phyloP scores from a whole-genome alignment of 2,888 invertebrate species.

The Spialia ferax region DNA sequence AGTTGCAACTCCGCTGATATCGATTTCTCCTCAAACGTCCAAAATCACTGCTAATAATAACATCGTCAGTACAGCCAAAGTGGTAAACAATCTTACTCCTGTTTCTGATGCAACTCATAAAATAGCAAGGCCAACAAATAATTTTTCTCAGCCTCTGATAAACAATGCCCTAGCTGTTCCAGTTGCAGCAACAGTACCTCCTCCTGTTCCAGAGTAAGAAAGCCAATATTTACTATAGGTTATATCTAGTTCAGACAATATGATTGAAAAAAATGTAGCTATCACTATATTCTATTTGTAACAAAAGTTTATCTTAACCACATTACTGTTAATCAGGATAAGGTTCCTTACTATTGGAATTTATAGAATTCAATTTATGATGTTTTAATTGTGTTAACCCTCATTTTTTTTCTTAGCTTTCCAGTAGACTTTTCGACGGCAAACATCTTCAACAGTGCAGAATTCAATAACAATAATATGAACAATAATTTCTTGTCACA shows the following conservation, averaged over 20 bases:
- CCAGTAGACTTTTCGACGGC: conserved; percentile 91
- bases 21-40: conserved; percentile 68
- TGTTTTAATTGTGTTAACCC: neutral
- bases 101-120: conserved; percentile 66
- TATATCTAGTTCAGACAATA: too few relatives aligned
- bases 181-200: conserved; percentile 47
- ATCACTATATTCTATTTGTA: neutral
- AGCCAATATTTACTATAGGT: neutral
- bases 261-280: too few relatives aligned
- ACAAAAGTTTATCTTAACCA: too few relatives aligned
- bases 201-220: conserved; percentile 78
- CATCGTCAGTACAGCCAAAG: conserved; percentile 63
- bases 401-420: conserved; percentile 76
- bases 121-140: conserved; percentile 70
- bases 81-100: conserved; percentile 63
- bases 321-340: too few relatives aligned
- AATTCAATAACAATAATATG: conserved; percentile 71
- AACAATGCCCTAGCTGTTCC: conserved; percentile 52
- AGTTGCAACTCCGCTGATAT: conserved; percentile 68
- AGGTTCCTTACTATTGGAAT: too few relatives aligned
- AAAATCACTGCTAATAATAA: conserved; percentile 63
- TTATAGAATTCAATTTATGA: neutral
- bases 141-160: conserved; percentile 60
- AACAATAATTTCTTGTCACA: conserved; percentile 69
- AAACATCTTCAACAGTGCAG: conserved; percentile 89